A percentile compares a stretch with the other conserved stretches of the same genome.
Conservation (phyloP, 2,113 vertebrate species). For the Phalacrocorax brasilianus region DNA sequence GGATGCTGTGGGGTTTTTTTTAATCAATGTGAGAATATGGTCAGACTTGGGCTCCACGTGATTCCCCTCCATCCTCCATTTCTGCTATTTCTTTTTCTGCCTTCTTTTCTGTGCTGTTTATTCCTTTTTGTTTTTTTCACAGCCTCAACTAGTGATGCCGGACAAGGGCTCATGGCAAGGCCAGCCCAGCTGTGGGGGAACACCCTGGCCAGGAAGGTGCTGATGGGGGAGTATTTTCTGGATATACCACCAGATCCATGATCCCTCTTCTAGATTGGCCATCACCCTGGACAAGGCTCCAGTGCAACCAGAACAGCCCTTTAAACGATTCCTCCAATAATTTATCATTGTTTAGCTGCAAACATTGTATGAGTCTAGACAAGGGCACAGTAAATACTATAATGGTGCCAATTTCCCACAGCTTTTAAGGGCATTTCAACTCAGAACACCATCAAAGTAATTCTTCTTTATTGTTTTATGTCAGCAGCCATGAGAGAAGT, state of each 20-base stretch:
- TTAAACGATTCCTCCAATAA: background rate
- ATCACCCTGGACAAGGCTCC: background rate
- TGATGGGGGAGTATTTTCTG: background rate
- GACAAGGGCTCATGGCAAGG: background rate
- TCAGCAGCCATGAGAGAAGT: background rate
- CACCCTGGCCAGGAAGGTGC: background rate
- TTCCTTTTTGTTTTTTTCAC: background rate
- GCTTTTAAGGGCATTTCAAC: constrained; percentile 45
- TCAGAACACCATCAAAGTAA: constrained; percentile 7
- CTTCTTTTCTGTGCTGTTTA: background rate
- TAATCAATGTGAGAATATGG: background rate
- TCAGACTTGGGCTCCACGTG: background rate
- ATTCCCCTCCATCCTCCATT: background rate
- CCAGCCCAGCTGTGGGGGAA: background rate
- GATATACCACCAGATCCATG: background rate
- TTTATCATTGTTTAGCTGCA: background rate
- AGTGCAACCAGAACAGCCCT: background rate
- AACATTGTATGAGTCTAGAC: background rate
- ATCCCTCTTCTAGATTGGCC: background rate
- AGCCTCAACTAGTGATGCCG: background rate
- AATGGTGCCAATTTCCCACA: constrained; percentile 3
- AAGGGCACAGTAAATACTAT: constrained; percentile 5
- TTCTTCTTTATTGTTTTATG: constrained; percentile 56
- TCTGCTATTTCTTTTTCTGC: background rate
- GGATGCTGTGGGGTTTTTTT: accelerated